Percentiles rank a stretch among this genome's conserved stretches.
phyloP scores from a whole-genome alignment of 2,797 vertebrate species.

The Sus cebifrons region DNA sequence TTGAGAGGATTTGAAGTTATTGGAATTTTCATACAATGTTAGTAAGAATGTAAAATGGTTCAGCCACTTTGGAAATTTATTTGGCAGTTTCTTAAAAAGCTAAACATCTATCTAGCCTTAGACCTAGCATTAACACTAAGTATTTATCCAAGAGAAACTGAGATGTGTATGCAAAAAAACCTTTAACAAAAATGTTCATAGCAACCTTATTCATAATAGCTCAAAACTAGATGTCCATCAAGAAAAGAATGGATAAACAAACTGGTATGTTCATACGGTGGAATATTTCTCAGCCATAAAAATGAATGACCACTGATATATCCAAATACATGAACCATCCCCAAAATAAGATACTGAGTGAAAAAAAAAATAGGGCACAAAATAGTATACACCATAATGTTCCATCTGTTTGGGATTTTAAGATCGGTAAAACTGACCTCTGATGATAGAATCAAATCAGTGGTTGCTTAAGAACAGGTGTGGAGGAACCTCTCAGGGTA shows the following conservation, averaged over 20 bases:
- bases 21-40: neutral
- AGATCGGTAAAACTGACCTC: neutral
- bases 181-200: neutral
- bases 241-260: neutral
- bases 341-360: neutral
- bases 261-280: neutral
- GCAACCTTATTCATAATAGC: neutral
- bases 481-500: neutral
- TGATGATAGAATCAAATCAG: neutral
- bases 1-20: neutral
- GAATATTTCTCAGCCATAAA: neutral
- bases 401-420: neutral
- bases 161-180: neutral
- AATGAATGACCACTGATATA: neutral
- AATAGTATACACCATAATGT: no score
- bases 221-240: neutral
- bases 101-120: neutral
- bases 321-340: neutral
- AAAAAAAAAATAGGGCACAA: neutral
- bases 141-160: neutral
- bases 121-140: neutral
- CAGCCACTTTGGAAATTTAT: neutral
- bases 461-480: neutral
- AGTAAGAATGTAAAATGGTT: neutral
- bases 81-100: neutral